Conservation (phyloP, 2,797 vertebrate genomes). For the Coranthus polyacanthus region DNA sequence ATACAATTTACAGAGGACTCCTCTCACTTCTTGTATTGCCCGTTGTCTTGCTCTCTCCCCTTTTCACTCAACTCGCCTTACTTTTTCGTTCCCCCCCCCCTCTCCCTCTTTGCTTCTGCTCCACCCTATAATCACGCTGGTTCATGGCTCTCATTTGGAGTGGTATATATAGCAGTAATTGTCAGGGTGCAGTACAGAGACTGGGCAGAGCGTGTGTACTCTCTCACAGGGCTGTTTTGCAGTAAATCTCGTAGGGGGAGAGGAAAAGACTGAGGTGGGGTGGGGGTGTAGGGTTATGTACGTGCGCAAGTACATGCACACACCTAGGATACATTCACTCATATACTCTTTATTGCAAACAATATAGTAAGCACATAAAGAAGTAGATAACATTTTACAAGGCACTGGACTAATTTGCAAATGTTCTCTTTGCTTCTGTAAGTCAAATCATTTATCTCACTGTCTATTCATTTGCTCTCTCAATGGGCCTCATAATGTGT, state of each 20-base stretch:
- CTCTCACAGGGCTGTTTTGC: slow-evolving; percentile 79
- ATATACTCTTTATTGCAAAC: slow-evolving; percentile 23
- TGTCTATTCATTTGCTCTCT: slow-evolving; percentile 62
- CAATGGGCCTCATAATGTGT: slow-evolving; percentile 63
- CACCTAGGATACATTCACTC: slow-evolving; percentile 33
- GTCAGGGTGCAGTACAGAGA: slow-evolving; percentile 82
- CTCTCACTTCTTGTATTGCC: slow-evolving; percentile 43
- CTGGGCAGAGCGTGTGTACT: slow-evolving; percentile 81
- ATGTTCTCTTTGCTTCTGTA: slow-evolving; percentile 33
- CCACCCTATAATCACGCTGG: slow-evolving; percentile 87
- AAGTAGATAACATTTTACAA: slow-evolving; percentile 32
- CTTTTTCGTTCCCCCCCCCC: slow-evolving; percentile 42
- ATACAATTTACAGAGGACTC: slow-evolving; percentile 58
- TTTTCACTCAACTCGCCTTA: slow-evolving; percentile 34
- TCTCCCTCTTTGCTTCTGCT: slow-evolving; percentile 66
- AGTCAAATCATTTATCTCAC: slow-evolving; percentile 51
- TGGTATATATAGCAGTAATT: slow-evolving; percentile 90
- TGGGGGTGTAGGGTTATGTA: slow-evolving; percentile 22
- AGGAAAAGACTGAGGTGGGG: slow-evolving; percentile 26
- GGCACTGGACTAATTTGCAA: slow-evolving; percentile 47
- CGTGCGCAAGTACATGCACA: slow-evolving; percentile 38
- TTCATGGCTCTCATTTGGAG: slow-evolving; percentile 87
- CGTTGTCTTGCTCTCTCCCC: slow-evolving; percentile 25
- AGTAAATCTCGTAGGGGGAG: slow-evolving; percentile 72
- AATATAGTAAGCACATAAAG: slow-evolving; percentile 13